Base-by-base conservation (phyloP, 2,113 vertebrate species). In the Marcusenius ussheri region DNA sequence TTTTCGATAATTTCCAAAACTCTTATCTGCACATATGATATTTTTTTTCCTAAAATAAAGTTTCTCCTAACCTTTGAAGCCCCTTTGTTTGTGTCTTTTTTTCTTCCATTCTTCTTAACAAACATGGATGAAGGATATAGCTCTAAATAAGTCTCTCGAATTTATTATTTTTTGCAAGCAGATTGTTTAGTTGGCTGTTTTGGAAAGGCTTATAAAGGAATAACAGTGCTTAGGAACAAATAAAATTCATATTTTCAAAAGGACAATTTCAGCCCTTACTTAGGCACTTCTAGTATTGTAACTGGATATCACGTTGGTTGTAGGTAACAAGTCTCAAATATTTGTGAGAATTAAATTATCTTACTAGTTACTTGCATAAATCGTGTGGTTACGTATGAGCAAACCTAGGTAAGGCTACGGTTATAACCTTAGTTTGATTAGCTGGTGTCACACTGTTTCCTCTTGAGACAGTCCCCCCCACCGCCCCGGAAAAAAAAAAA, bases 31-130 rank as follows among this genome's bases (percentile, higher is more conserved):
- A 58, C 89, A 86, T 58, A 74, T 70, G 91, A 87, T 42, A 17
- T 87, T 50, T 88, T 35, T 35, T 51, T 88, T 58, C 17, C 53
- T 83, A 31, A 89, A 95, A 95, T 95, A 95, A 95, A 95, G 93
- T 92, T 1, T 89, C 74, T 88, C 56, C 42, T 91, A 88, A 35
- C 89, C 39, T 39, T 89, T 88, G 27, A 51, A 84, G 70, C 91
- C 90, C 17, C 92, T 89, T 94, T 70, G 24, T 62, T 24, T 80
- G 31, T 89, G 92, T 93, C 3, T 50, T 66, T 90, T 46, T 19
- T 35, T 84, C 17, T 84, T 39, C 19, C 9, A n/a, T 47, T 21
- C 21, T 83, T 39, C 7, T 47, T 84, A 84, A 47, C 19, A 24
- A 21, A 47, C 6, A 45, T 47, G 39, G 39, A 19, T 46, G 42